Conservation (phyloP, 2,888 invertebrate species). For the Euplagia quadripunctaria region DNA sequence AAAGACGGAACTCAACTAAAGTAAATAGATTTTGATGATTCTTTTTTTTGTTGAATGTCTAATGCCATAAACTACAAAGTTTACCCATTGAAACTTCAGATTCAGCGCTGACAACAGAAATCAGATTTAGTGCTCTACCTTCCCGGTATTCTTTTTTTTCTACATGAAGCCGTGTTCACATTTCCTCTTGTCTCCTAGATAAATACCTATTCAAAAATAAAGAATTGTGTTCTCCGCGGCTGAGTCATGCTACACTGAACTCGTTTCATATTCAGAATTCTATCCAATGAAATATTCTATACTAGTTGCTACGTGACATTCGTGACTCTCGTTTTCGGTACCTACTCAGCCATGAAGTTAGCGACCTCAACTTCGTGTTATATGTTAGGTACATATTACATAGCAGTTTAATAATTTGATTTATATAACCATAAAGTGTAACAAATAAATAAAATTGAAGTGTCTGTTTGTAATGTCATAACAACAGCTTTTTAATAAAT, state of each 20-base stretch:
- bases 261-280: constrained; percentile 21
- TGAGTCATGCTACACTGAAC: constrained; percentile 12
- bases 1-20: neutral
- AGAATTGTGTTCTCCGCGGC: constrained; percentile 10
- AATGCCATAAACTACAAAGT: neutral
- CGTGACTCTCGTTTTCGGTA: constrained; percentile 23
- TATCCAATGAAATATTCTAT: constrained; percentile 22
- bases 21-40: neutral
- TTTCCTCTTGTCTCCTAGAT: constrained; percentile 10
- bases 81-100: neutral
- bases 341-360: constrained; percentile 13
- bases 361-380: constrained; percentile 18
- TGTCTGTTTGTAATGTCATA: no score
- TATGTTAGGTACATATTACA: no score
- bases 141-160: constrained; percentile 5
- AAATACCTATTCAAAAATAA: constrained; percentile 7
- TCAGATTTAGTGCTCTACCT: neutral
- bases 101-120: neutral
- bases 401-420: constrained; percentile 26
- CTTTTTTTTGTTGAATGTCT: neutral
- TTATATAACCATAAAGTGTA: neutral
- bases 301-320: constrained; percentile 22
- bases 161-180: constrained; percentile 7
- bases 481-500: no score
- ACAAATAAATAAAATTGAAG: no score